Evolutionary conservation across 2,888 invertebrate genomes (phyloP).

Genomic region (Fissipunctia ypsillon): DNA sequence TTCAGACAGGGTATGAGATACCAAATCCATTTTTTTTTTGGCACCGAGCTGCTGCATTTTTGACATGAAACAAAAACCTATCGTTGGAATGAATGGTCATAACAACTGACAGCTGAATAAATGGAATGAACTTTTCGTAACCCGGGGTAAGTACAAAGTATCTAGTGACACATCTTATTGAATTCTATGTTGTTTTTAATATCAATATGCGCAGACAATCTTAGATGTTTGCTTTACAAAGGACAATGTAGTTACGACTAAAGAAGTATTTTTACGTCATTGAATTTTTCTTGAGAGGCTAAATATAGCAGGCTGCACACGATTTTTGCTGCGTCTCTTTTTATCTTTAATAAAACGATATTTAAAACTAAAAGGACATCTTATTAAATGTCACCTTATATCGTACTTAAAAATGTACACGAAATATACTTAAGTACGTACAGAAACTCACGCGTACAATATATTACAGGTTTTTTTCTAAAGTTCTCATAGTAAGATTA

Average conservation of each 20-base stretch:
- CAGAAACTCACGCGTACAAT: no score
- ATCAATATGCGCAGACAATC: neutral
- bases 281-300: neutral
- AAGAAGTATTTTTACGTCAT: neutral
- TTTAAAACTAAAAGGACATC: neutral
- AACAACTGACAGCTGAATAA: neutral
- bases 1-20: no score
- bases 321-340: neutral
- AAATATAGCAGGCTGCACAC: neutral
- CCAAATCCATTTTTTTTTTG: neutral
- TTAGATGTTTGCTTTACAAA: slow-evolving; percentile 2
- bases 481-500: neutral
- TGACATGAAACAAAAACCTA: neutral
- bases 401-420: no score
- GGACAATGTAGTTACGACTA: neutral
- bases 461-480: neutral
- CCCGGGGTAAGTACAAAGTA: no score
- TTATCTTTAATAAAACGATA: neutral
- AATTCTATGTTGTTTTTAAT: neutral
- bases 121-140: neutral
- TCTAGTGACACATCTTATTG: neutral
- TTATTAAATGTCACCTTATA: no score
- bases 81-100: neutral
- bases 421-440: no score
- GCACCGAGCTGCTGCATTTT: neutral